Percentiles rank a stretch among this genome's conserved stretches.
Evolutionary conservation across 2,888 invertebrate genomes (phyloP).

Genomic region (Endotricha flammealis): DNA sequence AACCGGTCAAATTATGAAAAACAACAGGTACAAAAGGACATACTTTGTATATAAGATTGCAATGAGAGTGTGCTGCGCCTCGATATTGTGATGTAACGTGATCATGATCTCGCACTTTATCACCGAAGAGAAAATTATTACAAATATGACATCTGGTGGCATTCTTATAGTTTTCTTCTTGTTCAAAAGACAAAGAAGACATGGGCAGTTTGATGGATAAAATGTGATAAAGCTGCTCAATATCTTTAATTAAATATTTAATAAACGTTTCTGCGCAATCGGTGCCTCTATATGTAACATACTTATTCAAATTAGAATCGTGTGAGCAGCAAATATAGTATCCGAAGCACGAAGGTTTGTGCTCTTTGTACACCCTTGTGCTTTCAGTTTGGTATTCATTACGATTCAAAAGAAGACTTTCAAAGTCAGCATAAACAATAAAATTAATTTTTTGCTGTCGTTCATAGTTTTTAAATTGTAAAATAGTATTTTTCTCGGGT

Average conservation of each 20-base stretch:
- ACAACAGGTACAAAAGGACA: conserved; percentile 22
- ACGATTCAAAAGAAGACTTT: conserved; percentile 12
- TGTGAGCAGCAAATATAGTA: conserved; percentile 12
- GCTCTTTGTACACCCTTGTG: not conserved
- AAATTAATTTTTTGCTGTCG: not conserved
- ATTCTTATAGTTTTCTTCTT: conserved; percentile 3
- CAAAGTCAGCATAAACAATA: conserved; percentile 19
- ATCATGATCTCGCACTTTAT: conserved; percentile 13
- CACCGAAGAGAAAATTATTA: not conserved
- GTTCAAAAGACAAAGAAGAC: conserved; percentile 1
- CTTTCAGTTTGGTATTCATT: not conserved
- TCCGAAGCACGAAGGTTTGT: conserved; percentile 12
- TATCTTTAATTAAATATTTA: conserved; percentile 7
- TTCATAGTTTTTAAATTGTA: not conserved
- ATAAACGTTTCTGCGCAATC: conserved; percentile 14
- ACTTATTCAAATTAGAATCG: conserved; percentile 13
- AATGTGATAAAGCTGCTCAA: not conserved
- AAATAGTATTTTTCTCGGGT: conserved; percentile 11
- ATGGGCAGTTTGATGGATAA: not conserved
- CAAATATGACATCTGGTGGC: conserved; percentile 7
- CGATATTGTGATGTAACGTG: conserved; percentile 16
- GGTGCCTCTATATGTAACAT: conserved; percentile 7
- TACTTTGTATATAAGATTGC: conserved; percentile 18
- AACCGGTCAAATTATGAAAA: conserved; percentile 23
- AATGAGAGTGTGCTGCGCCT: conserved; percentile 18